Conservation (phyloP, 2,888 invertebrate genomes). For the Saturnia pavonia region DNA sequence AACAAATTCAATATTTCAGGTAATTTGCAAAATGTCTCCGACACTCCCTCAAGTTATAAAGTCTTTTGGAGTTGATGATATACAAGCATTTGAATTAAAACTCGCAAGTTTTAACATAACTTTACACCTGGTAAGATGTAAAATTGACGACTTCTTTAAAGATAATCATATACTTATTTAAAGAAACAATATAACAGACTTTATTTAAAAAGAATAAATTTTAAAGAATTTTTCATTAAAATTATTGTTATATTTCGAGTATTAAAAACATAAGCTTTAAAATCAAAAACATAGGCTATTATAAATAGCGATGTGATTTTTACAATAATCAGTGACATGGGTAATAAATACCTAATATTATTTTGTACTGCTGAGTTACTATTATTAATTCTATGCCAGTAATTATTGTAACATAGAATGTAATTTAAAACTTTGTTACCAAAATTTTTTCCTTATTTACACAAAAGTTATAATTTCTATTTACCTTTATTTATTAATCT, state of each 20-base stretch:
- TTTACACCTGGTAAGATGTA: slow-evolving; percentile 81
- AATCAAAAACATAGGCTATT: background rate
- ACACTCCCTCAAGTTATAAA: slow-evolving; percentile 79
- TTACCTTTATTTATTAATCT: too few relatives aligned
- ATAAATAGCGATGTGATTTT: background rate
- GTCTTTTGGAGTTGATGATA: slow-evolving; percentile 70
- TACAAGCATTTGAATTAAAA: slow-evolving; percentile 61
- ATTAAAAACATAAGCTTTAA: slow-evolving; percentile 20
- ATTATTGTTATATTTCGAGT: slow-evolving; percentile 22
- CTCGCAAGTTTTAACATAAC: slow-evolving; percentile 72
- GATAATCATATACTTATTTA: slow-evolving; percentile 80
- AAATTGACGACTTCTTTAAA: slow-evolving; percentile 83
- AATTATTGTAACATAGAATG: background rate
- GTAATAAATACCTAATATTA: slow-evolving; percentile 35
- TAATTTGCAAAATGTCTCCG: slow-evolving; percentile 85
- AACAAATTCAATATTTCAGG: slow-evolving; percentile 66
- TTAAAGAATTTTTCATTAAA: slow-evolving; percentile 24
- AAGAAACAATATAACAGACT: slow-evolving; percentile 35
- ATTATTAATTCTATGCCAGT: slow-evolving; percentile 33
- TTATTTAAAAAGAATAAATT: slow-evolving; percentile 16
- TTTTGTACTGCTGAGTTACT: slow-evolving; percentile 32
- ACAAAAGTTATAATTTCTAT: background rate
- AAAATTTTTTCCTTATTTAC: background rate
- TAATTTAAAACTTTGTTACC: background rate
- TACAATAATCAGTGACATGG: background rate